These are phyloP conservation scores for Pandion haliaetus DNA, from an alignment of 2,113 vertebrate genomes.

Conservation along the genomic window DNA sequence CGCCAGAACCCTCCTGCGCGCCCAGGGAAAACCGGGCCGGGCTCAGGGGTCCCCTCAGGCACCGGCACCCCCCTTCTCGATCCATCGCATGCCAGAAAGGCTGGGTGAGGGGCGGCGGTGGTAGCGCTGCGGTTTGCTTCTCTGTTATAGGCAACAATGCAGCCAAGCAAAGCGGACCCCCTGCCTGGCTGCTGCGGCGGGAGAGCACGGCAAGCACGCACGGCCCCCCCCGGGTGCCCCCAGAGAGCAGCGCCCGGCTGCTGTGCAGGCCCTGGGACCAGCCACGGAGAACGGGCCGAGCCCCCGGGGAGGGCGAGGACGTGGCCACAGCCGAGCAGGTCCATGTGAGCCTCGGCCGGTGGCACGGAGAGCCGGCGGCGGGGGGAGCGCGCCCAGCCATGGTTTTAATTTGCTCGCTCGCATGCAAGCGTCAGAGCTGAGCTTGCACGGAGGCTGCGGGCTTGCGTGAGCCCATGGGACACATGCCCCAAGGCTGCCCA, in stretches of 20 bases:
- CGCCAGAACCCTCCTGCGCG: fast-evolving
- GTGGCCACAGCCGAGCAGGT: neutral
- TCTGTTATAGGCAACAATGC: neutral
- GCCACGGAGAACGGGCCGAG: fast-evolving
- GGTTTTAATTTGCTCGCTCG: neutral
- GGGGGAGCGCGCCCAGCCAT: neutral
- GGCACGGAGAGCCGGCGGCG: neutral
- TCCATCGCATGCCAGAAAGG: neutral
- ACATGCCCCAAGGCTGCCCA: fast-evolving
- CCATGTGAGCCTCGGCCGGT: neutral
- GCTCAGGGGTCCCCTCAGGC: neutral
- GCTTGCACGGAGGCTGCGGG: neutral
- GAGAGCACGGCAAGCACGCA: neutral
- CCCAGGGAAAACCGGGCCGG: neutral
- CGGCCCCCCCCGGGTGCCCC: neutral
- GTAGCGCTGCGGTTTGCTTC: neutral
- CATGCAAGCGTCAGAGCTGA: fast-evolving
- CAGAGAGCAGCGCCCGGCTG: neutral
- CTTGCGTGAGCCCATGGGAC: neutral
- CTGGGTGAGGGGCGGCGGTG: neutral
- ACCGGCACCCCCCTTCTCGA: too few species aligned
- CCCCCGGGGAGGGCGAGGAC: neutral
- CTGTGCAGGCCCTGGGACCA: neutral
- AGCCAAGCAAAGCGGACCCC: neutral
- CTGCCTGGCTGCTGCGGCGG: neutral